A percentile compares a stretch with the other conserved stretches of the same genome.
Evolutionary conservation across 53 echinoderm and acorn worm genomes (phyloP).

Genomic region (Glandiceps talaboti): DNA sequence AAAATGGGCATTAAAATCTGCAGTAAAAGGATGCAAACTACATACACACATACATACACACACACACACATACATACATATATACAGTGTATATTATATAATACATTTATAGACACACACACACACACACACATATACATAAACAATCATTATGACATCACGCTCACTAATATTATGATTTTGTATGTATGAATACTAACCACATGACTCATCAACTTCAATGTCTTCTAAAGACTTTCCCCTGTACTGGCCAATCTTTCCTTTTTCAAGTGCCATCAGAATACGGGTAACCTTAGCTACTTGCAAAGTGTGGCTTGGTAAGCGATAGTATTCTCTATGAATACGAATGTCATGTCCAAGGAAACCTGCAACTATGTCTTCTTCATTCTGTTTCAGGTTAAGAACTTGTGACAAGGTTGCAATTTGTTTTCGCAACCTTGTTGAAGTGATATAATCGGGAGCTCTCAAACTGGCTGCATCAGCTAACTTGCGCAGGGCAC

Average conservation of each 20-base stretch:
- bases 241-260: slow-evolving; percentile 23
- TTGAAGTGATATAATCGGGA: slow-evolving; percentile 38
- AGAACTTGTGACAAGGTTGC: slow-evolving; percentile 40
- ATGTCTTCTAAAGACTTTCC: slow-evolving; percentile 43
- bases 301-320: slow-evolving; percentile 33
- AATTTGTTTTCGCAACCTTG: slow-evolving; percentile 42
- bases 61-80: no score
- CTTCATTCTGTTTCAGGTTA: slow-evolving; percentile 39
- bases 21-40: no score
- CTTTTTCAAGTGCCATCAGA: slow-evolving; percentile 38
- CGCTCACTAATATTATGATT: neutral
- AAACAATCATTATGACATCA: neutral
- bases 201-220: slow-evolving; percentile 22
- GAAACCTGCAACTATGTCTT: slow-evolving; percentile 28
- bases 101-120: neutral
- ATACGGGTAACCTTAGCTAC: slow-evolving; percentile 34
- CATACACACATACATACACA: no score
- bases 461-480: slow-evolving; percentile 10
- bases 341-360: slow-evolving; percentile 34
- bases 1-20: no score
- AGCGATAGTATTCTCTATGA: slow-evolving; percentile 31
- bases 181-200: slow-evolving; percentile 16
- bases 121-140: neutral
- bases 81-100: no score
- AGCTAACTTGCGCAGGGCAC: slow-evolving; percentile 21